Percentiles rank a stretch among this genome's conserved stretches.
Conservation (phyloP, 1,140 invertebrate genomes). For the Nephila pilipes region DNA sequence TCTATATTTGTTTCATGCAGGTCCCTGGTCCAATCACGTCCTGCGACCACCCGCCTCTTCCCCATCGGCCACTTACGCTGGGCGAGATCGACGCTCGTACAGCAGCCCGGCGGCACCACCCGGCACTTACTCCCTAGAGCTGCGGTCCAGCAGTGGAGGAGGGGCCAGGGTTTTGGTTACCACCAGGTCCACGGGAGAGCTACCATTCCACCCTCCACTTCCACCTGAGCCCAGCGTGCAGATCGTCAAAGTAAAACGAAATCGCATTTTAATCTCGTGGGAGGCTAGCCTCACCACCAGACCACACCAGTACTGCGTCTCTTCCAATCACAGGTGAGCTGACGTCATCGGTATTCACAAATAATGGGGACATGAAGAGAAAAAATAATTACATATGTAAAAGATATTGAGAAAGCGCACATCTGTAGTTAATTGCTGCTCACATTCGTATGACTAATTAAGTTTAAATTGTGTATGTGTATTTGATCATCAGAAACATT, state of each 20-base stretch:
- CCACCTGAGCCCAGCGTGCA: constrained; percentile 78
- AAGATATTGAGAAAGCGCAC: no score
- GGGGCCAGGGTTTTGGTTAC: constrained; percentile 78
- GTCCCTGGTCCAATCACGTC: constrained; percentile 52
- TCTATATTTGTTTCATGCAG: background rate
- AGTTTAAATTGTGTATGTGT: no score
- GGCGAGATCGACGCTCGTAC: constrained; percentile 77
- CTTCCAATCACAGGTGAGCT: constrained; percentile 77
- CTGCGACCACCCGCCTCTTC: constrained; percentile 11
- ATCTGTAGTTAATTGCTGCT: no score
- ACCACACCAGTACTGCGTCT: constrained; percentile 80
- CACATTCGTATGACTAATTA: no score
- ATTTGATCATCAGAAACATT: no score
- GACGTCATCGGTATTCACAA: no score
- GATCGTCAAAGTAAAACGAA: constrained; percentile 74
- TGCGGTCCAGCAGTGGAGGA: constrained; percentile 77
- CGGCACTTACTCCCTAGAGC: constrained; percentile 79
- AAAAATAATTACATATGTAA: no score
- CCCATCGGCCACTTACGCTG: constrained; percentile 72
- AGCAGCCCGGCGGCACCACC: constrained; percentile 54
- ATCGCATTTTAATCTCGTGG: constrained; percentile 78
- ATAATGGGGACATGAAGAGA: no score
- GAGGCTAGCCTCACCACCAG: constrained; percentile 75
- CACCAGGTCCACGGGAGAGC: constrained; percentile 62
- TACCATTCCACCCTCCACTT: constrained; percentile 78